These are phyloP conservation scores for Bos indicus DNA, from an alignment of 2,113 vertebrate genomes.

Conservation along the genomic window DNA sequence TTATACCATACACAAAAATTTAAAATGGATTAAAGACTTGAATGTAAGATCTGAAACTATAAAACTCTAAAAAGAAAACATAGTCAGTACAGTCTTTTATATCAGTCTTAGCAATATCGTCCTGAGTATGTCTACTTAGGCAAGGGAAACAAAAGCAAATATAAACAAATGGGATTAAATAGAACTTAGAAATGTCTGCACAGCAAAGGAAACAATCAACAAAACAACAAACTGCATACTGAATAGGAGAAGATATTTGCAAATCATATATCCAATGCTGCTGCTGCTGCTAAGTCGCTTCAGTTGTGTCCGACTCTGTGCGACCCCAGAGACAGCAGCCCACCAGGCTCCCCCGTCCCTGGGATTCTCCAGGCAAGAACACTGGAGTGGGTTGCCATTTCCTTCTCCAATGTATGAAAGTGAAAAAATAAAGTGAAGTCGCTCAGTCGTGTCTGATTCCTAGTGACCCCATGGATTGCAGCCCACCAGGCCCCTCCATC, in stretches of 20 bases:
- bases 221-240: not conserved
- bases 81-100: not conserved
- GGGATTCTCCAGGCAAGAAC: no score
- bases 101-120: not conserved
- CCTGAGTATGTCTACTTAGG: not conserved
- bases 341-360: no score
- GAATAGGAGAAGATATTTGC: not conserved
- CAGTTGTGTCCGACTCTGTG: no score
- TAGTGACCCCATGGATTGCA: no score
- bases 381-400: no score
- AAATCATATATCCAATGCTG: not conserved
- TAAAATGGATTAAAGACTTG: not conserved
- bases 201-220: not conserved
- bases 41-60: not conserved
- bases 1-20: not conserved
- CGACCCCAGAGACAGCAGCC: no score
- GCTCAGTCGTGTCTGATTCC: no score
- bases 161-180: not conserved
- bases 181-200: not conserved
- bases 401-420: no score
- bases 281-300: no score
- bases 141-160: not conserved
- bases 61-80: not conserved
- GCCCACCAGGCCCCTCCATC: no score
- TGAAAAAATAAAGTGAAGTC: no score